These are phyloP conservation scores for Sciurus vulgaris DNA, from an alignment of 2,797 vertebrate genomes.

Conservation along the genomic window DNA sequence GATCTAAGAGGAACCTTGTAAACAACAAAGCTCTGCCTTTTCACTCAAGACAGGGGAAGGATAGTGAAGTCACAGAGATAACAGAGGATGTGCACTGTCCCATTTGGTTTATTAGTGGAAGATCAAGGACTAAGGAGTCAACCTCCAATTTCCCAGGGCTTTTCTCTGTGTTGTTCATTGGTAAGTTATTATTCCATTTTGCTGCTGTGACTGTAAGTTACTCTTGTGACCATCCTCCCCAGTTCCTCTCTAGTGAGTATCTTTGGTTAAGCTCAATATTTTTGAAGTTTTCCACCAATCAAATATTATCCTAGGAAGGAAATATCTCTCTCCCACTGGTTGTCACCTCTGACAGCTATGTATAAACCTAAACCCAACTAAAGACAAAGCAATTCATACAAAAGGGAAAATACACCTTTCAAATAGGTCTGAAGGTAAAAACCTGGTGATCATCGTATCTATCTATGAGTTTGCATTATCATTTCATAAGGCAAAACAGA, in stretches of 20 bases:
- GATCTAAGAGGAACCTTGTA: not conserved
- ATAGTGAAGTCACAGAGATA: not conserved
- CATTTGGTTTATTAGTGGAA: not conserved
- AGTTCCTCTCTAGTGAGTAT: constrained; percentile 65
- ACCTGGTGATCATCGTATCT: constrained; percentile 88
- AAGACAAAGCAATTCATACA: constrained; percentile 83
- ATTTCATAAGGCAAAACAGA: constrained; percentile 97
- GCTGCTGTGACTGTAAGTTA: not conserved
- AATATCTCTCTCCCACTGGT: constrained; percentile 73
- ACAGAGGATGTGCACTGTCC: not conserved
- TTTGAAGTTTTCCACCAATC: constrained; percentile 73
- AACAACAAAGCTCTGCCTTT: constrained; percentile 49
- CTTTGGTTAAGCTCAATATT: constrained; percentile 71
- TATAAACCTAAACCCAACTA: constrained; percentile 82
- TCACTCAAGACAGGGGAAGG: not conserved
- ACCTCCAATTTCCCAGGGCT: not conserved
- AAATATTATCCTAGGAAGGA: constrained; percentile 55
- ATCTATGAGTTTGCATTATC: constrained; percentile 93
- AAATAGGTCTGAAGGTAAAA: constrained; percentile 88
- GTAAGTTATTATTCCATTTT: constrained; percentile 50
- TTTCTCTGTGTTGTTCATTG: not conserved
- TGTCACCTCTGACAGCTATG: constrained; percentile 80
- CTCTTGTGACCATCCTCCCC: not conserved
- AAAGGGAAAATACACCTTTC: constrained; percentile 80
- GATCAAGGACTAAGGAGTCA: not conserved